Conservation (phyloP, 2,113 vertebrate genomes). For the human (Homo sapiens) region GRCh38 chr5:31984001-31984500, state of each 20-base stretch:
- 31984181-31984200: slow-evolving; percentile 58
- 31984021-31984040: slow-evolving; percentile 70
- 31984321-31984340: not conserved
- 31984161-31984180: slow-evolving; percentile 43
- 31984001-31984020: slow-evolving; percentile 72
- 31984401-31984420: not conserved
- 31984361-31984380: not conserved
- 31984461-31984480: not conserved
- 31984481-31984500: not conserved
- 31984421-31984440: not conserved
- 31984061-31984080: slow-evolving; percentile 77
- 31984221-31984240: not conserved
- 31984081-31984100: slow-evolving; percentile 47
- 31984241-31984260: not conserved
- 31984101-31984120: slow-evolving; percentile 51
- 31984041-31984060: slow-evolving; percentile 66
- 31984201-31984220: not conserved
- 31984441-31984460: not conserved
- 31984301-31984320: not conserved
- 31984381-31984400: not conserved
- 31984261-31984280: not conserved
- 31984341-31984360: not conserved
- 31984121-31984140: slow-evolving; percentile 80
- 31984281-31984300: not conserved
- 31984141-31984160: slow-evolving; percentile 80